Base-by-base conservation (phyloP, 2,797 vertebrate species). In the Sebastes aleutianus region DNA sequence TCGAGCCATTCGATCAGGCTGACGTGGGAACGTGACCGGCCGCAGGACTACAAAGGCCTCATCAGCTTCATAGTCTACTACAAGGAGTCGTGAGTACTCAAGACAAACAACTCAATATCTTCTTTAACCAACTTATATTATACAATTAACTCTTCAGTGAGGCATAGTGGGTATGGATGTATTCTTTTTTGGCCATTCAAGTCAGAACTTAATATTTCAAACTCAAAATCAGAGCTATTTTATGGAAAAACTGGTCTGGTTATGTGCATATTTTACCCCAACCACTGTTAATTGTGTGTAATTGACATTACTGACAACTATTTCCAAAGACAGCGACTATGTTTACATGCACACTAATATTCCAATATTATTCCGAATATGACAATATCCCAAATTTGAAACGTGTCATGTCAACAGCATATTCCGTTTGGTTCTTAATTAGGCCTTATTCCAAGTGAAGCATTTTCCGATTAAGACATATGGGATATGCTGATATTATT, bases 1-100 rank as follows among this genome's bases (percentile, higher is more conserved):
- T 92, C 94, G 43, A 99, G 98, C 89, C 96, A 97, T 83, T 91
- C 92, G n/a, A 98, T 99, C 88, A 96, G 89, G 8, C 83, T 99
- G 65, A 97, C 95, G 0, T 99, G 98, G 99, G 97, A 98, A 80
- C 95, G 96, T 18, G 99, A 99, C 93, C 95, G 96, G 34, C 97
- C 97, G 1, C 96, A 94, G 0, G 97, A 97, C 89, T 96, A 97
- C 88, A 90, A 95, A 88, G 97, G 98, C 90, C 97, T 99, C 59
- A 97, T 99, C 93, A 99, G 97, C 93, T 99, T 99, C 90, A 98
- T 98, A 0, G 97, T 99, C 76, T 99, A 98, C 96, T 99, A 97
- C 94, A 99, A 99, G 90, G 98, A 99, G 77, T 97, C 98, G 99
- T 99, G 91, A 98, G 98, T 99, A 79, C 6, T 68, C 34, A 29